Conservation (phyloP, 1,140 invertebrate species). For the Zaprionus ghesquierei region DNA sequence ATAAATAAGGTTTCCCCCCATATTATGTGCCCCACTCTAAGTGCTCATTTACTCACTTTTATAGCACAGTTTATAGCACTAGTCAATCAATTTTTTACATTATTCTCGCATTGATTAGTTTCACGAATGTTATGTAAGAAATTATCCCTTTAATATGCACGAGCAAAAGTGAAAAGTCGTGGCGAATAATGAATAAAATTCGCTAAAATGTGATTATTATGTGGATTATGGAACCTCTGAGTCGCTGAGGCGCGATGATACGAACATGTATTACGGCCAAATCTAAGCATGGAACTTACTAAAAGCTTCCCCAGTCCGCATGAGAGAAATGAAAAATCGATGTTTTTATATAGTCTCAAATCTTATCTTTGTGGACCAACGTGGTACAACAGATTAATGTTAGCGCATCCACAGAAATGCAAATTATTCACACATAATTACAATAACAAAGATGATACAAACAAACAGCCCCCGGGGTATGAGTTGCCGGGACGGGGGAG, state of each 20-base stretch:
- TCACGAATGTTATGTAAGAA: slow-evolving; percentile 1
- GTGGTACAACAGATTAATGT: slow-evolving; percentile 37
- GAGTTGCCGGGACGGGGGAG: not conserved
- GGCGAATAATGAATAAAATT: slow-evolving; percentile 65
- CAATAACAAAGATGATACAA: slow-evolving; percentile 61
- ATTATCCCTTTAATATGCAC: slow-evolving; percentile 1
- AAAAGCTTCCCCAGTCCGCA: slow-evolving; percentile 34
- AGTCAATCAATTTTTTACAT: slow-evolving; percentile 25
- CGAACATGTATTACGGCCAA: slow-evolving; percentile 50
- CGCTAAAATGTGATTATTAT: slow-evolving; percentile 16
- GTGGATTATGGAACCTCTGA: slow-evolving; percentile 12
- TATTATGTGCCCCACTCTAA: not conserved
- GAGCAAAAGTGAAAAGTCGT: slow-evolving; percentile 61
- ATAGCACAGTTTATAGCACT: slow-evolving; percentile 17
- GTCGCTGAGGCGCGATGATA: slow-evolving; percentile 26
- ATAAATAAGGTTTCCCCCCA: not conserved
- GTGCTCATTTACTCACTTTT: not conserved
- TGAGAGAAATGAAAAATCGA: slow-evolving; percentile 44
- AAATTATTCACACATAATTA: slow-evolving; percentile 68
- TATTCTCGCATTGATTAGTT: slow-evolving; percentile 11
- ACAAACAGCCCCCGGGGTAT: not conserved
- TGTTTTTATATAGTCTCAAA: slow-evolving; percentile 20
- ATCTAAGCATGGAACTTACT: slow-evolving; percentile 49
- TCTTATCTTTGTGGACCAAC: slow-evolving; percentile 55
- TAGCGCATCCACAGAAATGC: slow-evolving; percentile 66